A percentile compares a stretch with the other conserved stretches of the same genome.
Evolutionary conservation across 2,888 invertebrate species (phyloP).

Genomic region (Atherix ibis): DNA sequence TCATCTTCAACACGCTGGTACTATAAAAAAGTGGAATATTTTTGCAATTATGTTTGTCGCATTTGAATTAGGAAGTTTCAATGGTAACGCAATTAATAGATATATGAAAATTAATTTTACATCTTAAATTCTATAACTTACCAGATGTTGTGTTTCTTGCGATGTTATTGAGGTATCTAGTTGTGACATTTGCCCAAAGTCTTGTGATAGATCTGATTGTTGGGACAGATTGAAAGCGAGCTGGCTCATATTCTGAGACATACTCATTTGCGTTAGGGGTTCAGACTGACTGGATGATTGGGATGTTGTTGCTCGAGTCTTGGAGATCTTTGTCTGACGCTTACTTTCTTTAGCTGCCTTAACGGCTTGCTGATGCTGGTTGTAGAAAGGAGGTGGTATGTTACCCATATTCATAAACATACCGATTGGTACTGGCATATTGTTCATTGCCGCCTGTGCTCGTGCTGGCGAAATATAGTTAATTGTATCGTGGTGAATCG

Average conservation of each 20-base stretch:
- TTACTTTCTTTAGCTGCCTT: slow-evolving; percentile 32
- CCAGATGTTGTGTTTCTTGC: slow-evolving; percentile 80
- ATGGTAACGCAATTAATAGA: no score
- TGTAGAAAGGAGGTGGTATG: slow-evolving; percentile 58
- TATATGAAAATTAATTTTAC: no score
- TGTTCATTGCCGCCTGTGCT: slow-evolving; percentile 55
- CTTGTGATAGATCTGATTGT: slow-evolving; percentile 37
- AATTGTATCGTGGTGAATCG: slow-evolving; percentile 68
- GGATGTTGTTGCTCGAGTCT: slow-evolving; percentile 7
- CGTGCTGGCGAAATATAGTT: slow-evolving; percentile 83
- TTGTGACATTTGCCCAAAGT: slow-evolving; percentile 48
- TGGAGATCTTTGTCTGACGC: slow-evolving; percentile 16
- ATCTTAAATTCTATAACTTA: no score
- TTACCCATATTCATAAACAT: slow-evolving; percentile 87
- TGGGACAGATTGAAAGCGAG: slow-evolving; percentile 50
- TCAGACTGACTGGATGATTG: slow-evolving; percentile 44
- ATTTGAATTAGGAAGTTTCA: no score
- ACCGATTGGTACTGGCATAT: slow-evolving; percentile 82
- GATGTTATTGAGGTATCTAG: slow-evolving; percentile 89
- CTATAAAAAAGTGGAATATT: no score
- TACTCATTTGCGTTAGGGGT: slow-evolving; percentile 57
- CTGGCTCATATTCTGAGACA: slow-evolving; percentile 59
- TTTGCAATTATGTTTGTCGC: no score
- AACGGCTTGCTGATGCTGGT: slow-evolving; percentile 54
- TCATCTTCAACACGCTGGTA: no score